These are phyloP conservation scores for Congeria kusceri DNA, from an alignment of 2,888 invertebrate species.

Conservation along the genomic window DNA sequence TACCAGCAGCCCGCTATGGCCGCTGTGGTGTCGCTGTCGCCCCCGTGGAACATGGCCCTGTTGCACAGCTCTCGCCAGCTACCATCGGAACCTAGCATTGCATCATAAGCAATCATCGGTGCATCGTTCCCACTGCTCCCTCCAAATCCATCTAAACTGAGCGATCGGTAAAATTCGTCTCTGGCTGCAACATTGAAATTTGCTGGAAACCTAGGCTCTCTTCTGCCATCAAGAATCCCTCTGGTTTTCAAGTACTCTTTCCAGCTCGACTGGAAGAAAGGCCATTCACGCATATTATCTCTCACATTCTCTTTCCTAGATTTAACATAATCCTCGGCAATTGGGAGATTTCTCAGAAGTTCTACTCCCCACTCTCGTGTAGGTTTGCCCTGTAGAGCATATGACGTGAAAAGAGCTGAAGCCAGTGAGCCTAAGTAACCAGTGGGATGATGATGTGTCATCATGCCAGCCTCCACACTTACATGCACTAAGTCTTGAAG, in stretches of 20 bases:
- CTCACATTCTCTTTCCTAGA: conserved; percentile 64
- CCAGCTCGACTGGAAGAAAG: conserved; percentile 80
- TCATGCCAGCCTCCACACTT: conserved; percentile 81
- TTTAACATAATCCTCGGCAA: conserved; percentile 76
- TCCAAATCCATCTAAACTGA: conserved; percentile 82
- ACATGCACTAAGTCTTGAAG: conserved; percentile 80
- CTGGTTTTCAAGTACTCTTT: conserved; percentile 73
- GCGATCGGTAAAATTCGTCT: conserved; percentile 79
- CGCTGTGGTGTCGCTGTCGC: conserved; percentile 84
- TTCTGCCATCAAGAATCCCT: conserved; percentile 70
- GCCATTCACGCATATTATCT: conserved; percentile 78
- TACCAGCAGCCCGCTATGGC: conserved; percentile 82
- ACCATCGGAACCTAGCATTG: conserved; percentile 73
- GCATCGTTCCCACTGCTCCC: conserved; percentile 84
- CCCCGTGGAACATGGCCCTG: conserved; percentile 82
- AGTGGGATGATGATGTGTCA: conserved; percentile 84
- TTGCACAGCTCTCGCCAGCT: conserved; percentile 81
- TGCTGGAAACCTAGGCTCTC: conserved; percentile 75
- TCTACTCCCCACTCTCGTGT: conserved; percentile 77
- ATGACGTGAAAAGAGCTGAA: conserved; percentile 81
- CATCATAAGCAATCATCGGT: conserved; percentile 85
- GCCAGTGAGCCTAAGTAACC: conserved; percentile 83
- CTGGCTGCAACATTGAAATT: conserved; percentile 77
- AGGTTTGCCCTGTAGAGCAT: conserved; percentile 81
- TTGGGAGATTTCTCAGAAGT: conserved; percentile 69